phyloP scores from a whole-genome alignment of 1,140 invertebrate genomes.

The Aphidius gifuensis region DNA sequence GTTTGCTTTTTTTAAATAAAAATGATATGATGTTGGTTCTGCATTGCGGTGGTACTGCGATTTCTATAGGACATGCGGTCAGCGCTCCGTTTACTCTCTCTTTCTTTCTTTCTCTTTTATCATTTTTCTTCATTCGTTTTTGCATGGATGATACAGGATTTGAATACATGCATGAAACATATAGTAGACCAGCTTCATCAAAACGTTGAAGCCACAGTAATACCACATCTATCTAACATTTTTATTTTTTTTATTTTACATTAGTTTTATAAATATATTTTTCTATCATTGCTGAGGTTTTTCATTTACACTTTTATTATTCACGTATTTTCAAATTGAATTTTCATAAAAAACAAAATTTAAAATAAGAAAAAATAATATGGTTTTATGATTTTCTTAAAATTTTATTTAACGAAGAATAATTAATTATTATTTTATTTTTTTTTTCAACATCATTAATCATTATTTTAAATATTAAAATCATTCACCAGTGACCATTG shows the following conservation, averaged over 20 bases:
- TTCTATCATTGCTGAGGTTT: neutral
- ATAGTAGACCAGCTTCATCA: conserved; percentile 11
- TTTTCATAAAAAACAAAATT: no score
- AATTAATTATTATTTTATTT: neutral
- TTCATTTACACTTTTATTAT: neutral
- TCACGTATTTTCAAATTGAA: no score
- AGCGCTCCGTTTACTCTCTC: conserved; percentile 17
- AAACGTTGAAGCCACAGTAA: conserved; percentile 17
- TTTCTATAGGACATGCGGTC: conserved; percentile 30
- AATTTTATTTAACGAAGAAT: no score
- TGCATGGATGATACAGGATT: conserved; percentile 23
- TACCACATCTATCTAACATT: neutral
- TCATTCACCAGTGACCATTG: conserved; percentile 11
- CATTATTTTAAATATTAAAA: conserved; percentile 16
- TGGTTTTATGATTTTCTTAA: no score
- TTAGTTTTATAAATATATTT: no score
- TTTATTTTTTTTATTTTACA: neutral
- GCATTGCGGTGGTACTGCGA: conserved; percentile 30
- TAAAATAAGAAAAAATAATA: no score
- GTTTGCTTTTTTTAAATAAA: conserved; percentile 18
- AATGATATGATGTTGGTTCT: conserved; percentile 16
- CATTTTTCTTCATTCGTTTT: neutral
- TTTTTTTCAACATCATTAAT: conserved; percentile 9
- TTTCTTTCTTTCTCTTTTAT: neutral
- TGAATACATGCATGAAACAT: conserved; percentile 26